Percentiles rank a stretch among this genome's conserved stretches.
phyloP scores from a whole-genome alignment of 2,888 invertebrate genomes.

The Galeopsomyia nigrocyanea region DNA sequence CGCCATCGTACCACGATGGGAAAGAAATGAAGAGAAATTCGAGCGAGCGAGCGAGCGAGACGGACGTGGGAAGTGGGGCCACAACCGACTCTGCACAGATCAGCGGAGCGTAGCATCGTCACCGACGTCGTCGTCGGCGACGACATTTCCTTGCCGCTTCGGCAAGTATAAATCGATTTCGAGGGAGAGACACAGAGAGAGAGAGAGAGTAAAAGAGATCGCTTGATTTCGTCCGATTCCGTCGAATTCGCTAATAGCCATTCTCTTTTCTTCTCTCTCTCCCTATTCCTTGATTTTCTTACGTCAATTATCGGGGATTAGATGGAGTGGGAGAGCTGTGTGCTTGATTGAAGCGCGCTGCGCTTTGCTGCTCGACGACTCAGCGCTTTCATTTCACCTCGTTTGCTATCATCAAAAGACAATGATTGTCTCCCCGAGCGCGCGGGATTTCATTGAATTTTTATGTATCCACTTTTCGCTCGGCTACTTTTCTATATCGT shows the following conservation, averaged over 20 bases:
- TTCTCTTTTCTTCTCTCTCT: constrained; percentile 8
- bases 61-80: constrained; percentile 55
- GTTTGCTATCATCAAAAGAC: constrained; percentile 8
- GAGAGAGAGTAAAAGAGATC: constrained; percentile 2
- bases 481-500: too few species aligned
- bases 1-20: constrained; percentile 24
- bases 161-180: constrained; percentile 7
- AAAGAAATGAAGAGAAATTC: constrained; percentile 54
- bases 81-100: constrained; percentile 10
- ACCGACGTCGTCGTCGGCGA: constrained; percentile 5
- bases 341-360: constrained; percentile 1
- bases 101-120: constrained; percentile 43
- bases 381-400: constrained; percentile 9
- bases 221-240: constrained; percentile 24
- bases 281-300: constrained; percentile 23
- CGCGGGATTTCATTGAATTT: neutral
- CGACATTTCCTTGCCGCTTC: constrained; percentile 13
- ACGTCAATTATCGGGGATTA: constrained; percentile 11
- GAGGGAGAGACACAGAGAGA: too few species aligned
- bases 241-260: constrained; percentile 19
- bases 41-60: constrained; percentile 55
- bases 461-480: too few species aligned
- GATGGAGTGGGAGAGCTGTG: neutral
- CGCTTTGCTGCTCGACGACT: neutral
- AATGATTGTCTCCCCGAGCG: constrained; percentile 11